Evolutionary conservation across 2,113 vertebrate species (phyloP).

Genomic region (Lamprologus callipterus): DNA sequence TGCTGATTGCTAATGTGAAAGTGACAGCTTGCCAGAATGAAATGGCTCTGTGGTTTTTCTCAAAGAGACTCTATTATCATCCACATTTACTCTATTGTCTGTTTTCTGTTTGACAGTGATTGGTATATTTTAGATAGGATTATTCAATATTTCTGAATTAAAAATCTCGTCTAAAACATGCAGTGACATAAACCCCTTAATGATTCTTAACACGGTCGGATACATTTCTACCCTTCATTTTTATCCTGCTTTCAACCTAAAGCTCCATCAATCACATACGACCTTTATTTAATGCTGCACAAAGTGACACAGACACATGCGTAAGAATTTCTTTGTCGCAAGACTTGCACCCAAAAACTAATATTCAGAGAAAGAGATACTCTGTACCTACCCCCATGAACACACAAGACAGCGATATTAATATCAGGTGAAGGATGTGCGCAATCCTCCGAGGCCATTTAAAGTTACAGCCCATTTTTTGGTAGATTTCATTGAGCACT

Average conservation of each 20-base stretch:
- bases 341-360: not conserved
- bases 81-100: constrained; percentile 2
- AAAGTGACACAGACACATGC: not conserved
- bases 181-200: not conserved
- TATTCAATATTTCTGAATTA: not conserved
- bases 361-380: not conserved
- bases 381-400: not conserved
- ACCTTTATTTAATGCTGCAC: not conserved
- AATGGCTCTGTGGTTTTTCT: not conserved
- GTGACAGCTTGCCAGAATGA: constrained; percentile 38
- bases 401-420: constrained; percentile 38
- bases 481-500: constrained; percentile 44
- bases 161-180: not conserved
- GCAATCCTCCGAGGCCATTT: constrained; percentile 49
- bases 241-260: not conserved
- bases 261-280: not conserved
- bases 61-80: constrained; percentile 27
- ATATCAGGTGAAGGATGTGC: constrained; percentile 56
- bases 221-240: not conserved
- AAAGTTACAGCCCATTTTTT: constrained; percentile 51
- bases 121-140: not conserved
- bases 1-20: constrained; percentile 50
- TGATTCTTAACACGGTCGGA: not conserved
- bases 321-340: not conserved
- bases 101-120: not conserved